Conservation (phyloP, 2,113 vertebrate genomes). For the Hiodon alosoides region DNA sequence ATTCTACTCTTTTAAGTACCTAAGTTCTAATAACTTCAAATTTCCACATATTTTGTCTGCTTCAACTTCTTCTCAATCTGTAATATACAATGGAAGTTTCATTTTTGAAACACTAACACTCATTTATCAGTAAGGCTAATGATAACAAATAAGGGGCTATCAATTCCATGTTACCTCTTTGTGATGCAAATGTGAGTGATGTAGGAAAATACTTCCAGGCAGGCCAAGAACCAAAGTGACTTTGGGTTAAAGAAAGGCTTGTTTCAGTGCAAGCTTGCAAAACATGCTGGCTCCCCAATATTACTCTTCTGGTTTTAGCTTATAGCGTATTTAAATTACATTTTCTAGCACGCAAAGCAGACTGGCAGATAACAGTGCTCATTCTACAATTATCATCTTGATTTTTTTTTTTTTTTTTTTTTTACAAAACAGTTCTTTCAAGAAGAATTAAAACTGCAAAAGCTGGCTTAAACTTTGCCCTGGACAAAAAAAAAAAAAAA, state of each 20-base stretch:
- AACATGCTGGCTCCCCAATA: constrained; percentile 44
- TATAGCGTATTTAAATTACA: constrained; percentile 36
- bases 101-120: constrained; percentile 33
- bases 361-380: constrained; percentile 37
- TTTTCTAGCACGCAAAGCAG: constrained; percentile 37
- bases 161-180: constrained; percentile 19
- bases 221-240: constrained; percentile 34
- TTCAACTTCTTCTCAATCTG: no score
- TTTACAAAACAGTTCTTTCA: constrained; percentile 25
- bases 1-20: no score
- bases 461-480: constrained; percentile 29
- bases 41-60: no score
- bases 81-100: constrained; percentile 34
- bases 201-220: constrained; percentile 38
- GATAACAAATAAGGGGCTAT: constrained; percentile 24
- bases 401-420: constrained; percentile 2
- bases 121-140: constrained; percentile 40
- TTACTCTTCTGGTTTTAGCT: constrained; percentile 25
- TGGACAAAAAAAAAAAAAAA: constrained; percentile 16
- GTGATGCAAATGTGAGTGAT: constrained; percentile 9
- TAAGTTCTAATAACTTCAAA: no score
- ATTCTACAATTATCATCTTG: constrained; percentile 24
- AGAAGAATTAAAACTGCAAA: constrained; percentile 23
- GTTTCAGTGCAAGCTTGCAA: constrained; percentile 44
- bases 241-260: constrained; percentile 40